These are phyloP conservation scores for Rynchops niger DNA, from an alignment of 2,113 vertebrate species.

Conservation along the genomic window DNA sequence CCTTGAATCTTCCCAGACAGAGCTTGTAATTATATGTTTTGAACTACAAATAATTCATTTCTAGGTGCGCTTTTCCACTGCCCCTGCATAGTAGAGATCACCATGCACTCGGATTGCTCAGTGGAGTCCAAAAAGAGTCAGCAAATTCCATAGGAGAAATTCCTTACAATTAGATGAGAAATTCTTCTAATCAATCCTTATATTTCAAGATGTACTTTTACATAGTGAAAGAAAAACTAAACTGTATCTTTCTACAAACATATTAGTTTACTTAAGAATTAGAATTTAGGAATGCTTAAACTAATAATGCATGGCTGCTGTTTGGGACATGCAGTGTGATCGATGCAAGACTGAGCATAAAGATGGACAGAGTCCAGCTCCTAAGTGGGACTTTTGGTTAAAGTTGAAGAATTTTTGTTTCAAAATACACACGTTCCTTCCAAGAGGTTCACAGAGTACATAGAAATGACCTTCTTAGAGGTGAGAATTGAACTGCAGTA, in stretches of 20 bases:
- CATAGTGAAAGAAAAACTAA: not conserved
- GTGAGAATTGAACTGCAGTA: not conserved
- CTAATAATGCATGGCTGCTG: not conserved
- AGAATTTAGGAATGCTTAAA: not conserved
- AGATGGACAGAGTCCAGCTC: not conserved
- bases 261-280: not conserved
- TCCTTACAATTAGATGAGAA: not conserved
- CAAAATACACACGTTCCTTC: not conserved
- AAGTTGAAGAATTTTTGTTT: not conserved
- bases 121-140: not conserved
- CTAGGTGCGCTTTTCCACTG: not conserved
- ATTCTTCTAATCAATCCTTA: not conserved
- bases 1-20: not conserved
- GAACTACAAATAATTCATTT: not conserved
- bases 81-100: not conserved
- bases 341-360: not conserved
- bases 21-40: not conserved
- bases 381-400: not conserved
- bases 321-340: not conserved
- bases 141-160: not conserved
- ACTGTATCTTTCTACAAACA: not conserved
- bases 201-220: not conserved
- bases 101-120: not conserved
- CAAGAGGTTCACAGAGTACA: not conserved
- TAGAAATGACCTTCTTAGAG: not conserved